Evolutionary conservation across 2,113 vertebrate genomes (phyloP).

Genomic region (Osmerus mordax): DNA sequence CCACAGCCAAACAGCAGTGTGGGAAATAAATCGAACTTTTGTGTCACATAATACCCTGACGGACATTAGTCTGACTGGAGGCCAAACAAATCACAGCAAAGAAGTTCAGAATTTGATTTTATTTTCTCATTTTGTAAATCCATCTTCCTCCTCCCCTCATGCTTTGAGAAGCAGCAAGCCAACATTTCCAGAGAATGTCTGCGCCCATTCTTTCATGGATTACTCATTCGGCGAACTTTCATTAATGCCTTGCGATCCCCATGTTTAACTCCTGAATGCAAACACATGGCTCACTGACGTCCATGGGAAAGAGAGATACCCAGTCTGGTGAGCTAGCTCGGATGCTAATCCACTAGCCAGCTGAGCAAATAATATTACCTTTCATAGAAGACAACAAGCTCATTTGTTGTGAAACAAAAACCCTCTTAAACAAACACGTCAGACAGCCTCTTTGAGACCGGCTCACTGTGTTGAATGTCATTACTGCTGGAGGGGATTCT

Average conservation of each 20-base stretch:
- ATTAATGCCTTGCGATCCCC: conserved; percentile 38
- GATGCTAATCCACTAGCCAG: conserved; percentile 52
- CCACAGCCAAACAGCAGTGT: conserved; percentile 9
- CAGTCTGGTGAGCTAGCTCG: conserved; percentile 47
- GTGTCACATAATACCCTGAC: too few species aligned
- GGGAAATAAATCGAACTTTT: conserved; percentile 1
- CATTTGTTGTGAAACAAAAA: conserved; percentile 41
- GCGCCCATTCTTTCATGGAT: conserved; percentile 56
- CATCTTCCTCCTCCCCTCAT: conserved; percentile 40
- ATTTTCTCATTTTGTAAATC: conserved; percentile 49
- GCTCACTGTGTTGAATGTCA: conserved; percentile 23
- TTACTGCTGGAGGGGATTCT: not conserved
- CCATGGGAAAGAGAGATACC: conserved; percentile 38
- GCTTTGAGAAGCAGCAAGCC: conserved; percentile 33
- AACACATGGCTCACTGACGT: conserved; percentile 33
- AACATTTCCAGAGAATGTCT: conserved; percentile 62
- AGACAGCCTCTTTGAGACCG: conserved; percentile 27
- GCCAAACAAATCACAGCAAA: too few species aligned
- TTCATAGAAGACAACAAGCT: conserved; percentile 39
- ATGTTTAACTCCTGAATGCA: conserved; percentile 41
- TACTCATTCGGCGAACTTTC: conserved; percentile 58
- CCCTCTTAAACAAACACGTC: conserved; percentile 34
- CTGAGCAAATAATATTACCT: conserved; percentile 60
- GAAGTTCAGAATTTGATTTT: conserved; percentile 37
- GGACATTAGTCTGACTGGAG: too few species aligned